Evolutionary conservation across 2,113 vertebrate genomes (phyloP).

Genomic region (Hippocampus mohnikei): DNA sequence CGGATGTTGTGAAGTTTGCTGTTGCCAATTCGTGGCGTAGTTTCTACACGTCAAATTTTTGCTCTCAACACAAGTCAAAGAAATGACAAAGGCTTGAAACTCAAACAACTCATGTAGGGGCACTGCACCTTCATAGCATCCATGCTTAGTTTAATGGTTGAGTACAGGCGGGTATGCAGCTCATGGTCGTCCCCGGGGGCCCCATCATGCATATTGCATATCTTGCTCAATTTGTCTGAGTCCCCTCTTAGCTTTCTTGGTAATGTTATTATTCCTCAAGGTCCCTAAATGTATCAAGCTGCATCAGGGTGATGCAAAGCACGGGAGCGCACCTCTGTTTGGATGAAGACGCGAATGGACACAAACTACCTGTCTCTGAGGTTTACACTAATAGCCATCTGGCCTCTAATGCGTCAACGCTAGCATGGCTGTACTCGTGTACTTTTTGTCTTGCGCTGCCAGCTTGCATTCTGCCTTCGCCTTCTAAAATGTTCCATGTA

Average conservation of each 20-base stretch:
- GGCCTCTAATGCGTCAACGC: constrained; percentile 40
- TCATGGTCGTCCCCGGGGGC: constrained; percentile 15
- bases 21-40: not conserved
- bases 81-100: not conserved
- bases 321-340: constrained; percentile 39
- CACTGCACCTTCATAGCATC: no score
- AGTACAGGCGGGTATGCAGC: no score
- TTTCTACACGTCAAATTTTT: not conserved
- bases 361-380: constrained; percentile 55
- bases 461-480: not conserved
- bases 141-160: no score
- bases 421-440: constrained; percentile 8
- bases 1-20: no score
- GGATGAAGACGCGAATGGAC: constrained; percentile 65
- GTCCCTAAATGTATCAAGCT: constrained; percentile 63
- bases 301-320: constrained; percentile 41
- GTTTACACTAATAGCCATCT: constrained; percentile 46
- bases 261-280: constrained; percentile 57
- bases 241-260: constrained; percentile 32
- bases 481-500: constrained; percentile 11
- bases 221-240: constrained; percentile 49
- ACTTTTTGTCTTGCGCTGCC: constrained; percentile 4
- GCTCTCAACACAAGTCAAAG: not conserved
- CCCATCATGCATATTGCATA: constrained; percentile 40
- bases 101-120: no score